Evolutionary conservation across 2,888 invertebrate species (phyloP).

Genomic region (Arge pagana): DNA sequence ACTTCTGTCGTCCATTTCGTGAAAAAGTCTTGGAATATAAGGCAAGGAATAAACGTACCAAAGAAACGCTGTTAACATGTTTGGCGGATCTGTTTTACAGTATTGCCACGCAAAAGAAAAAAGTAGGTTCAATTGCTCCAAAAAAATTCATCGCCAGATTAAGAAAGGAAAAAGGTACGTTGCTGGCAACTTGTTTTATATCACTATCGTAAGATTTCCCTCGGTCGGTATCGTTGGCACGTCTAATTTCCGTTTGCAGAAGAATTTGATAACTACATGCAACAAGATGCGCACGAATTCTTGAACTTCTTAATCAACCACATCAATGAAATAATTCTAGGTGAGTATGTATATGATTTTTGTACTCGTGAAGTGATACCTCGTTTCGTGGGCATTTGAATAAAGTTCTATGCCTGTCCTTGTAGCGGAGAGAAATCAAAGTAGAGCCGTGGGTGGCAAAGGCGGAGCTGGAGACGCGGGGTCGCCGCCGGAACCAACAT

Average conservation of each 20-base stretch:
- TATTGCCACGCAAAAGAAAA: conserved; percentile 99
- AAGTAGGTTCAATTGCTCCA: conserved; percentile 98
- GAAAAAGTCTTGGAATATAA: conserved; percentile 99
- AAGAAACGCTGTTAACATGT: conserved; percentile 97
- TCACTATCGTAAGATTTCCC: conserved; percentile 19
- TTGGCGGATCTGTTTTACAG: conserved; percentile 98
- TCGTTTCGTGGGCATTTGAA: background rate
- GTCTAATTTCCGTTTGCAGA: conserved; percentile 68
- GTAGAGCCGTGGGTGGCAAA: conserved; percentile 61
- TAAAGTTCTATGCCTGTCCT: conserved; percentile 29
- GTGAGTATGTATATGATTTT: conserved; percentile 61
- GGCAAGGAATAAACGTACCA: conserved; percentile 91
- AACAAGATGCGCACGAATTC: conserved; percentile 99
- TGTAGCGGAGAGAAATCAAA: conserved; percentile 77
- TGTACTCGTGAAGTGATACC: background rate
- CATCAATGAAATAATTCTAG: conserved; percentile 96
- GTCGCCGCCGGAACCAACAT: conserved; percentile 84
- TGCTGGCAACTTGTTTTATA: conserved; percentile 9
- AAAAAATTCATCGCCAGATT: conserved; percentile 99
- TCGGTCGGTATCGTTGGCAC: background rate
- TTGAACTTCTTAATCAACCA: conserved; percentile 98
- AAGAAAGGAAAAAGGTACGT: conserved; percentile 93
- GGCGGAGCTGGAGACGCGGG: conserved; percentile 62
- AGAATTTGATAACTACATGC: conserved; percentile 99
- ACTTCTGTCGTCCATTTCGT: conserved; percentile 98